Conservation (phyloP, 2,797 vertebrate genomes). For the Florisuga fusca region DNA sequence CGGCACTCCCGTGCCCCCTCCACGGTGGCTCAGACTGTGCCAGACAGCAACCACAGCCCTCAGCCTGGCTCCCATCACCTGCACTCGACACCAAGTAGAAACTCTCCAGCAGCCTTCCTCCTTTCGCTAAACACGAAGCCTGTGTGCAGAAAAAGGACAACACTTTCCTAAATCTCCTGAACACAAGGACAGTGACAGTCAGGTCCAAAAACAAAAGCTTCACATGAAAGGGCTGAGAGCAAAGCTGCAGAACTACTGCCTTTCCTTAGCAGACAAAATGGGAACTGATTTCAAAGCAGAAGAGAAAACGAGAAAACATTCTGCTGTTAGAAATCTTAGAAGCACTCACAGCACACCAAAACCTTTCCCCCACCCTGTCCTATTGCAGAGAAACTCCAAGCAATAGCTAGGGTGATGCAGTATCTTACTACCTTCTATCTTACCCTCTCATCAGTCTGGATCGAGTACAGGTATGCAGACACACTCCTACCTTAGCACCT, state of each 20-base stretch:
- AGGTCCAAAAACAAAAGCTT: background rate
- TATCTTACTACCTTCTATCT: background rate
- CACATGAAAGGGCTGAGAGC: background rate
- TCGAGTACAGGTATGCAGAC: background rate
- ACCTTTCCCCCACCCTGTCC: rapidly evolving
- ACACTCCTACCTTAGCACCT: background rate
- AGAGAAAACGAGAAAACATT: background rate
- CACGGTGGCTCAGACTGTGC: rapidly evolving
- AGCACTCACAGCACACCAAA: rapidly evolving
- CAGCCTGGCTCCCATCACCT: background rate
- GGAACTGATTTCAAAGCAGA: background rate
- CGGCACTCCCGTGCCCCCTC: rapidly evolving
- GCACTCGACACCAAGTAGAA: rapidly evolving
- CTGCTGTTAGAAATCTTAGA: background rate
- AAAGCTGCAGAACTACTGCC: background rate
- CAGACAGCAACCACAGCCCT: background rate
- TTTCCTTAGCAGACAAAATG: background rate
- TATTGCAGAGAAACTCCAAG: background rate
- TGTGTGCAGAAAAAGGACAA: rapidly evolving
- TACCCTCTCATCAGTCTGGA: rapidly evolving
- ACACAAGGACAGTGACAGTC: background rate
- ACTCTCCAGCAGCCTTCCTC: background rate
- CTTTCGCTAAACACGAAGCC: rapidly evolving
- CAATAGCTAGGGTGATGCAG: background rate
- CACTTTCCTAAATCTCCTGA: background rate